A percentile compares a stretch with the other conserved stretches of the same genome.
Conservation (phyloP, 2,888 invertebrate species). For the Lasioglossum vierecki region DNA sequence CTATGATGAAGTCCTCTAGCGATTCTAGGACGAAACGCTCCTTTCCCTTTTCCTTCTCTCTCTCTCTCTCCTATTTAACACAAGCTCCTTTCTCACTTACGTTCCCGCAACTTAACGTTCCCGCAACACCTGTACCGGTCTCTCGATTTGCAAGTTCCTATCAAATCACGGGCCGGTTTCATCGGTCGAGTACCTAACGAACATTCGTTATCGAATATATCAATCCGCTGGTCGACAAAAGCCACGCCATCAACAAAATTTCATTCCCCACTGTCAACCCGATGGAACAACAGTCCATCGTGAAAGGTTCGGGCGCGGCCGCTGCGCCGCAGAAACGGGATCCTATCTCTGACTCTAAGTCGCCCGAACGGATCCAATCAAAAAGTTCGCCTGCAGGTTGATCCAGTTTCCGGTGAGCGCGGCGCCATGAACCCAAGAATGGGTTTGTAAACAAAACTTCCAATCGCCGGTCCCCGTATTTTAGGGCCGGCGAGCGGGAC, state of each 20-base stretch:
- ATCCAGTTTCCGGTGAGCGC: slow-evolving; percentile 14
- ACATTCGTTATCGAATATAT: background rate
- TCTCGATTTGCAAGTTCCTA: background rate
- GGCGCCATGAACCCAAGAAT: slow-evolving; percentile 1
- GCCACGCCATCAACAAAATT: background rate
- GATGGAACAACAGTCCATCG: background rate
- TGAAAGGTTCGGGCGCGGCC: background rate
- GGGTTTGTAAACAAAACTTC: slow-evolving; percentile 37
- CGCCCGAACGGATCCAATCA: slow-evolving; percentile 19
- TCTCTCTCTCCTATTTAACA: no score
- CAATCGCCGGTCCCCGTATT: slow-evolving; percentile 35
- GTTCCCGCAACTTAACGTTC: background rate
- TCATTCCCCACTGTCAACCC: background rate
- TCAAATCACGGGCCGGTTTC: background rate
- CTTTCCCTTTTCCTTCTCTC: no score
- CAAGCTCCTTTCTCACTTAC: no score
- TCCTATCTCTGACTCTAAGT: slow-evolving; percentile 6
- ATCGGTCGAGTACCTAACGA: background rate
- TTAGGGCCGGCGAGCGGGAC: no score
- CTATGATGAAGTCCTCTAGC: no score
- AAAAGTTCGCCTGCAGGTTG: background rate
- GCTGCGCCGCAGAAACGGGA: background rate
- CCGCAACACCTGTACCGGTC: background rate
- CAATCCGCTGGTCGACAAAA: background rate
- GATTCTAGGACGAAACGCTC: no score